phyloP scores from a whole-genome alignment of 2,888 invertebrate species.

The Hybos culiciformis region DNA sequence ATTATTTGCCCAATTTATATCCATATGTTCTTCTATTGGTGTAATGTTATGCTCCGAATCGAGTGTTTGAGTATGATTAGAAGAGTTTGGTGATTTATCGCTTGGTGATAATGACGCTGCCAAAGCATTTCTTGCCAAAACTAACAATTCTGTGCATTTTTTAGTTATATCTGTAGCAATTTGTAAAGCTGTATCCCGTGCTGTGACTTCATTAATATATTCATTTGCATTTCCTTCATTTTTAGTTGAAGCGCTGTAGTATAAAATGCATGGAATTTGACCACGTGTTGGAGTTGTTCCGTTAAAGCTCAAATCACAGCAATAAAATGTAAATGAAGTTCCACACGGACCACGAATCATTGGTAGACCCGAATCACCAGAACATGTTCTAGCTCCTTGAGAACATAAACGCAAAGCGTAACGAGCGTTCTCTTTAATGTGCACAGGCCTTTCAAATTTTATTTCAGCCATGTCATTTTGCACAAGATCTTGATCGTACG shows the following conservation, averaged over 20 bases:
- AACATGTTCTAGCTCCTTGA: conserved; percentile 83
- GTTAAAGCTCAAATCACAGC: conserved; percentile 87
- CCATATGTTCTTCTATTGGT: conserved; percentile 36
- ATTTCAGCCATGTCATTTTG: conserved; percentile 80
- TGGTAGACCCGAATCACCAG: conserved; percentile 84
- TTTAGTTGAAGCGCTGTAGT: conserved; percentile 38
- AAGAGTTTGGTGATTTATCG: conserved; percentile 39
- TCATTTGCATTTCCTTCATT: conserved; percentile 21
- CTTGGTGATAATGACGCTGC: conserved; percentile 41
- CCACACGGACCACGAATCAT: conserved; percentile 88
- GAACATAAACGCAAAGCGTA: conserved; percentile 82
- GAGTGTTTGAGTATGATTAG: conserved; percentile 36
- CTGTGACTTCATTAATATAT: conserved; percentile 26
- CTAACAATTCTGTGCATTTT: conserved; percentile 60
- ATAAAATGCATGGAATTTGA: conserved; percentile 86
- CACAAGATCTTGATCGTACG: conserved; percentile 71
- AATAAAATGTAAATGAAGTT: conserved; percentile 76
- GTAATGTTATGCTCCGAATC: conserved; percentile 37
- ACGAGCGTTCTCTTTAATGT: conserved; percentile 75
- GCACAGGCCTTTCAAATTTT: conserved; percentile 77
- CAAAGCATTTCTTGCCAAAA: conserved; percentile 56
- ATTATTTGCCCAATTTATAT: conserved; percentile 35
- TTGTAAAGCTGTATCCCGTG: conserved; percentile 39
- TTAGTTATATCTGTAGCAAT: conserved; percentile 68
- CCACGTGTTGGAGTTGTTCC: conserved; percentile 93